These are phyloP conservation scores for Probosciger aterrimus DNA, from an alignment of 2,113 vertebrate genomes.

Conservation along the genomic window DNA sequence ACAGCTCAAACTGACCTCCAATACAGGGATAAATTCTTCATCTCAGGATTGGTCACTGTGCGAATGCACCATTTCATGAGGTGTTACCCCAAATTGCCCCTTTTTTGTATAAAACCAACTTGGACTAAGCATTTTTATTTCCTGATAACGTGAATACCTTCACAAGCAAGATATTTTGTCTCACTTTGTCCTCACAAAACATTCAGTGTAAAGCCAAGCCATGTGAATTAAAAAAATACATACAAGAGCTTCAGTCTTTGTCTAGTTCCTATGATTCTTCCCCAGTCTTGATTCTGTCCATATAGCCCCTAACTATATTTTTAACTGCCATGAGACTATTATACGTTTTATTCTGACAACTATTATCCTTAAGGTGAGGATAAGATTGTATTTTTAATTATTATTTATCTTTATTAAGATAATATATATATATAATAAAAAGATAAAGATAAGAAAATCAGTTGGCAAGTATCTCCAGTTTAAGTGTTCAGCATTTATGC, in stretches of 20 bases:
- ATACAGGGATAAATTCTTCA: not conserved
- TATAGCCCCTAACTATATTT: not conserved
- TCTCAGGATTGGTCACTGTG: not conserved
- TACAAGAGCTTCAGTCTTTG: not conserved
- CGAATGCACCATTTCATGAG: not conserved
- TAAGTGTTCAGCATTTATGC: not conserved
- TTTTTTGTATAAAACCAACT: not conserved
- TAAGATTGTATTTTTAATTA: not conserved
- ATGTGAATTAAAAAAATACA: not conserved
- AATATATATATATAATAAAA: not conserved
- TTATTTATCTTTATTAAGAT: not conserved
- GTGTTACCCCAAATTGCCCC: not conserved
- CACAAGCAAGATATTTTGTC: not conserved
- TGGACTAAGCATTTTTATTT: not conserved
- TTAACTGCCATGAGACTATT: not conserved
- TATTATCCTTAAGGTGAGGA: not conserved
- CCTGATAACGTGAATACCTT: not conserved
- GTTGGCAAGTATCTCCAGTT: not conserved
- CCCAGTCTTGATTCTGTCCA: not conserved
- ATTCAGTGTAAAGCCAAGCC: not conserved
- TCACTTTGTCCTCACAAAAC: not conserved
- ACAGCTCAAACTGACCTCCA: not conserved
- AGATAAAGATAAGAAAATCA: not conserved
- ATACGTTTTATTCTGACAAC: not conserved
- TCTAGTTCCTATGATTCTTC: not conserved